phyloP scores from a whole-genome alignment of 92 coral and sea anemone species.

The Phenganax stokvisi region DNA sequence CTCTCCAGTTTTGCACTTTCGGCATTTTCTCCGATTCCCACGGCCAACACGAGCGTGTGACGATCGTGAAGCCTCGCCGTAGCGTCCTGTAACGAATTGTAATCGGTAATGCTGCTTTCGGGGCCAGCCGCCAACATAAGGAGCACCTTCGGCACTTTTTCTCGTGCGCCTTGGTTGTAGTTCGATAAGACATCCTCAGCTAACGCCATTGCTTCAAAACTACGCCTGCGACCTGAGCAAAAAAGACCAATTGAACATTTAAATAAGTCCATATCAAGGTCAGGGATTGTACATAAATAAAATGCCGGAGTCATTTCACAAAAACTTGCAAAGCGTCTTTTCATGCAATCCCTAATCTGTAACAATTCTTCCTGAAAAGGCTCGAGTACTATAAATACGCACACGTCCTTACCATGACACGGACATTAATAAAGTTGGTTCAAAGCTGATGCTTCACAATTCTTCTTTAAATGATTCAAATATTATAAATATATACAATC shows the following conservation, averaged over 20 bases:
- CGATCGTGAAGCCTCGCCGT: conserved; percentile 30
- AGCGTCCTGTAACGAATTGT: background rate
- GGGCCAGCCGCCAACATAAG: conserved; percentile 33
- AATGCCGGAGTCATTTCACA: too few relatives aligned
- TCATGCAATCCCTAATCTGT: too few relatives aligned
- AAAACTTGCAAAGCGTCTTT: too few relatives aligned
- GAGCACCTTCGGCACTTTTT: conserved; percentile 32
- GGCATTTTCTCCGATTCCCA: conserved; percentile 1
- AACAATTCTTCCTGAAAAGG: too few relatives aligned
- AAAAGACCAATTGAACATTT: background rate
- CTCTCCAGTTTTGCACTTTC: background rate
- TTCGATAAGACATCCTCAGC: conserved; percentile 7
- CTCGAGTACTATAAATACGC: too few relatives aligned
- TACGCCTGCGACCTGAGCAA: conserved; percentile 6
- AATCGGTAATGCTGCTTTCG: conserved; percentile 17
- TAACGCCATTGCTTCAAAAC: conserved; percentile 4
- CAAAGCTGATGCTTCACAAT: too few relatives aligned
- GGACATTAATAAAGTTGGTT: too few relatives aligned
- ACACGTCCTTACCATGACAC: too few relatives aligned
- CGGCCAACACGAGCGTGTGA: conserved; percentile 24
- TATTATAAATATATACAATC: too few relatives aligned
- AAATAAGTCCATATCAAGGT: background rate
- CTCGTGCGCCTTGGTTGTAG: conserved; percentile 24
- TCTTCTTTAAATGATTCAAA: too few relatives aligned
- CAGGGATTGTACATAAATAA: too few relatives aligned